These are phyloP conservation scores for Clarias fuscus DNA, from an alignment of 2,797 vertebrate species.

Conservation along the genomic window DNA sequence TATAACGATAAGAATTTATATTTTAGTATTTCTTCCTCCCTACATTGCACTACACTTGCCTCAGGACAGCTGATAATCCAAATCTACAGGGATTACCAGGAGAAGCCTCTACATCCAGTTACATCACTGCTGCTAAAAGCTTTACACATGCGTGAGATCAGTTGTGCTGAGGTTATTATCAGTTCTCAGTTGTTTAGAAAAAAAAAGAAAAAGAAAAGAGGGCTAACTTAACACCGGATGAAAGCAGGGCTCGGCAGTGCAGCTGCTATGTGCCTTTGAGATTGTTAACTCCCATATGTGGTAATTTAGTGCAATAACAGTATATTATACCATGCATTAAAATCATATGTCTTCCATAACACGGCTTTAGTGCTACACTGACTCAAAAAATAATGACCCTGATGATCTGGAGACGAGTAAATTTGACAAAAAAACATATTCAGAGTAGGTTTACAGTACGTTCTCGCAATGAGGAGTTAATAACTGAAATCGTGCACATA, in stretches of 20 bases:
- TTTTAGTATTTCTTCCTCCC: background rate
- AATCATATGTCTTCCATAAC: background rate
- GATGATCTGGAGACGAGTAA: background rate
- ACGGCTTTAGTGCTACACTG: background rate
- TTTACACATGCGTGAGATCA: conserved; percentile 44
- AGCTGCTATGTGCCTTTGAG: background rate
- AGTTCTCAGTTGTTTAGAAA: background rate
- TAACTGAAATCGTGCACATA: background rate
- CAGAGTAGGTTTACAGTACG: background rate
- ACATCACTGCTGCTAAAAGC: conserved; percentile 40
- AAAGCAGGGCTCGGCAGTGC: background rate
- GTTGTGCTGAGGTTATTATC: background rate
- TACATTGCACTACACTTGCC: background rate
- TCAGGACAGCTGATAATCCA: conserved; percentile 18
- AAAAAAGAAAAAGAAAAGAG: background rate
- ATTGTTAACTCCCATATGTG: background rate
- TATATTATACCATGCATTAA: background rate
- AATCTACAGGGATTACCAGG: conserved; percentile 25
- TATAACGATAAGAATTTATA: background rate
- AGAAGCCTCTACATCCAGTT: conserved; percentile 28
- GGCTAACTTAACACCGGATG: background rate
- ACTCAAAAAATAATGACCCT: background rate
- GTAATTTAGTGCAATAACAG: background rate
- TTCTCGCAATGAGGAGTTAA: background rate
- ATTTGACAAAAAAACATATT: background rate